phyloP scores from a whole-genome alignment of 2,888 invertebrate genomes.

The Cosmorhoe ocellata region DNA sequence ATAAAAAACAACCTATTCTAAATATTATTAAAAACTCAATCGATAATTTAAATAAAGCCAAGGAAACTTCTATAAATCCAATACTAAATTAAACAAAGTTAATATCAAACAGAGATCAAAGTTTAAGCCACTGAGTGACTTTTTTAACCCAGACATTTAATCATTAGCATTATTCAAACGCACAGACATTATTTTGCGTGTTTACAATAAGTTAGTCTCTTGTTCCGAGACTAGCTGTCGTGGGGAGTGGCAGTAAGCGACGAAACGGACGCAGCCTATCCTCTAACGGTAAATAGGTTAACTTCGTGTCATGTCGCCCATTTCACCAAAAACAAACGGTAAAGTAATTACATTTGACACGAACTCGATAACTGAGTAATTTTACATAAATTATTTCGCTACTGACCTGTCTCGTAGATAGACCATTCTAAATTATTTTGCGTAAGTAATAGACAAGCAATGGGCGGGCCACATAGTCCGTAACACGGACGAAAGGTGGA shows the following conservation, averaged over 20 bases:
- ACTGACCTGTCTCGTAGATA: slow-evolving; percentile 18
- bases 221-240: slow-evolving; percentile 31
- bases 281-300: slow-evolving; percentile 54
- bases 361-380: slow-evolving; percentile 42
- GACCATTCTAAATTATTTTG: background rate
- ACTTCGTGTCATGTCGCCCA: slow-evolving; percentile 48
- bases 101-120: too few relatives aligned
- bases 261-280: slow-evolving; percentile 43
- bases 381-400: slow-evolving; percentile 28
- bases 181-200: slow-evolving; percentile 57
- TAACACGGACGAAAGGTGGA: too few relatives aligned
- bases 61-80: too few relatives aligned
- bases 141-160: too few relatives aligned
- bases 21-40: too few relatives aligned
- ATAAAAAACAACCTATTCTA: too few relatives aligned
- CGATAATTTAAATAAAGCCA: too few relatives aligned
- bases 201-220: slow-evolving; percentile 58
- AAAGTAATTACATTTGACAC: slow-evolving; percentile 51
- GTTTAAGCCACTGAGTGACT: too few relatives aligned
- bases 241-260: slow-evolving; percentile 49
- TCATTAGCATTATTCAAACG: too few relatives aligned
- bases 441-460: too few relatives aligned
- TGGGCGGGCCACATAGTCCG: too few relatives aligned
- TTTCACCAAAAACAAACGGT: slow-evolving; percentile 43
- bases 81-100: too few relatives aligned